Base-by-base conservation (phyloP, 2,113 vertebrate species). In the Pogona vitticeps region DNA sequence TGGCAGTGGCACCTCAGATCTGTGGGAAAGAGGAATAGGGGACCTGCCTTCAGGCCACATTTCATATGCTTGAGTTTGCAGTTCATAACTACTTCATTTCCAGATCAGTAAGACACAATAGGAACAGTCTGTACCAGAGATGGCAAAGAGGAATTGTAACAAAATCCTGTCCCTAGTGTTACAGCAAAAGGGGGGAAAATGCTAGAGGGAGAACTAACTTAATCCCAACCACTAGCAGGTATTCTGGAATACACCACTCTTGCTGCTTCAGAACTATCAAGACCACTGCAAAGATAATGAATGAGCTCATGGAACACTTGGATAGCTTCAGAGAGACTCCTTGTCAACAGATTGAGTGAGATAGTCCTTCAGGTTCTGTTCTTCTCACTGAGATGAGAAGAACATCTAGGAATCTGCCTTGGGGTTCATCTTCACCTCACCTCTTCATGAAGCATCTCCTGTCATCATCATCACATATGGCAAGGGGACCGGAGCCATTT, bases 141-240 rank as follows among this genome's bases (percentile, higher is more conserved):
- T 76, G 88, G 83, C 61, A 84, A 89, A 92, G 87, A 36, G 80
- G 68, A 88, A 84, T 85, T 89, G 89, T 84, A 86, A 63, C 46
- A 86, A 90, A 90, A 89, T 92, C 91, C 80, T 0, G 0, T 82
- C 84, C 89, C 92, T 78, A 59, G 0, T 38, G 84, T 31, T 87
- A 3, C 10, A 10, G 46, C 46, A 52, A 52, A 52, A 52, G 46
- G 46, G 46, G 46, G 46, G 89, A 78, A 56, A 33, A 5, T 36
- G n/a, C 83, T 83, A 36, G 77, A 88, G 85, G 84, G 86, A 91
- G 58, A 92, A 93, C 59, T 84, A 90, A 90, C 87, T 94, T 92
- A 94, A 92, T 90, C 77, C 90, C 84, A 77, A 67, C 0, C 0
- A 89, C 93, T 89, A 94, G 59, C 87, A 86, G 5, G 75, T 91